Evolutionary conservation across 37 sponge, comb jelly and placozoan species (phyloP), one percentile per base, ranked within the genome.

Genomic region (Ianthella basta): DNA sequence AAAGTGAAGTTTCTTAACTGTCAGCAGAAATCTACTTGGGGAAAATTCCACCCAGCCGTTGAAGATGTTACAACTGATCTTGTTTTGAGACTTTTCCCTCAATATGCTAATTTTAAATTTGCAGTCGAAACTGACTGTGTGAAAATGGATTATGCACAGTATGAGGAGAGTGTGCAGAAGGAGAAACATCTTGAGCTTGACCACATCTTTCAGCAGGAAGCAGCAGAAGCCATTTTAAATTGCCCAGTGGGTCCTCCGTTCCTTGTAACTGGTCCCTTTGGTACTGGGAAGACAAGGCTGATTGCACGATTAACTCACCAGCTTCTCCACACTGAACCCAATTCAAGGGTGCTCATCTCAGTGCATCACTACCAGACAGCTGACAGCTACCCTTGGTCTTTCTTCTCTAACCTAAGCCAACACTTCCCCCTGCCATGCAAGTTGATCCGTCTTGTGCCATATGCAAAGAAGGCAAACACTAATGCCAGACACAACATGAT

Each of bases 221-320:
- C 78, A 25, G 78, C 54, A 32, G 54, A 75, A n/a, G 54, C 54
- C 4, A 24, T 50, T 44, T 18, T 75, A 3, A 21, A 36, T 41
- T 40, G 25, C 37, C 54, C 78, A 1, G 38, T 24, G 15, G 78
- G 78, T 75, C 78, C 78, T 2, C 78, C 78, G 0, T 75, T 75
- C 25, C 78, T 75, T 53, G 50, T 75, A 25, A 75, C 54, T 40
- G 78, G 78, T 19, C 78, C 78, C 25, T 75, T 75, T 75, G 78
- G 78, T 14, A 75, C 78, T 1, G 78, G 78, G 54, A 75, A 75
- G 54, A 75, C 78, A 41, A 40, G 78, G 24, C 54, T 75, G 25
- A 75, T 75, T 44, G 78, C 78, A 5, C 44, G 78, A 3, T 24
- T 75, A 5, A 41, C 78, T 24, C 54, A 50, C 54, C 54, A 75